Conservation (phyloP, 2,888 invertebrate genomes). For the Pseudoips prasinana region DNA sequence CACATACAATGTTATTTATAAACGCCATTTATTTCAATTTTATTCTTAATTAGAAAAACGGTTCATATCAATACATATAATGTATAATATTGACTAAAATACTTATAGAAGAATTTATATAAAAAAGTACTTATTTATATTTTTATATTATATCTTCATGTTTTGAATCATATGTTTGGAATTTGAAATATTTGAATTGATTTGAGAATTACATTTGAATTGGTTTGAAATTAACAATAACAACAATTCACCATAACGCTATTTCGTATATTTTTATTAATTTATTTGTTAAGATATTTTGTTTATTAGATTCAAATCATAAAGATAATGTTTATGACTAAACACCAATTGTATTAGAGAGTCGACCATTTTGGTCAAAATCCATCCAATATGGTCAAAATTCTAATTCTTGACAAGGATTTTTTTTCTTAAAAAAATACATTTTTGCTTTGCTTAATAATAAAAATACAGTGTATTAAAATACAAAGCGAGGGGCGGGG, state of each 20-base stretch:
- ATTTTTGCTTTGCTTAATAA: slow-evolving; percentile 32
- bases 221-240: no score
- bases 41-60: slow-evolving; percentile 48
- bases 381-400: slow-evolving; percentile 65
- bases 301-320: slow-evolving; percentile 22
- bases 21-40: slow-evolving; percentile 68
- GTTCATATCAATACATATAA: slow-evolving; percentile 50
- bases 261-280: neutral
- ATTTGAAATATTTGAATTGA: no score
- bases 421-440: slow-evolving; percentile 42
- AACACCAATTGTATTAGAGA: slow-evolving; percentile 64
- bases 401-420: slow-evolving; percentile 57
- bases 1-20: slow-evolving; percentile 40
- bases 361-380: slow-evolving; percentile 64
- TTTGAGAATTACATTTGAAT: neutral
- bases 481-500: slow-evolving; percentile 27
- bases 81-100: slow-evolving; percentile 56
- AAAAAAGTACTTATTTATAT: slow-evolving; percentile 38
- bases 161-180: no score
- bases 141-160: slow-evolving; percentile 7
- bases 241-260: no score
- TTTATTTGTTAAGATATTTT: neutral
- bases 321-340: slow-evolving; percentile 24
- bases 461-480: slow-evolving; percentile 24
- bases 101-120: slow-evolving; percentile 32